phyloP scores from a whole-genome alignment of 2,113 vertebrate genomes.

The Epinephelus cyanopodus region DNA sequence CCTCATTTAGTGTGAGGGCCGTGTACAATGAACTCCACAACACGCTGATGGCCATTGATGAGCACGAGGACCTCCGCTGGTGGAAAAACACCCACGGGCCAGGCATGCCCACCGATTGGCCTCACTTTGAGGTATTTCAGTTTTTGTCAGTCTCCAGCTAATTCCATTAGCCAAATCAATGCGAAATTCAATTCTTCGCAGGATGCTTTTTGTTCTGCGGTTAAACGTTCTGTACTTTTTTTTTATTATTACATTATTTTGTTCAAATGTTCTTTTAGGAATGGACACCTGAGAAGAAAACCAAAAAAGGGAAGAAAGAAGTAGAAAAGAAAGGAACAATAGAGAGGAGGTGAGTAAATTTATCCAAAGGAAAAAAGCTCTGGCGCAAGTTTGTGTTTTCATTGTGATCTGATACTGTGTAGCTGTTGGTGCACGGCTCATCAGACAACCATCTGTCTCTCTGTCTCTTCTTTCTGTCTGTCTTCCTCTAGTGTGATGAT shows the following conservation, averaged over 20 bases:
- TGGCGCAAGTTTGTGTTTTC: not conserved
- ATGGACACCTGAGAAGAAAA: slow-evolving; percentile 84
- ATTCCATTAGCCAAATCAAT: not conserved
- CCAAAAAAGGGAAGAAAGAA: slow-evolving; percentile 83
- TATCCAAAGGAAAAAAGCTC: not conserved
- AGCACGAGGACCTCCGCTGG: slow-evolving; percentile 88
- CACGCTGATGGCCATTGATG: slow-evolving; percentile 82
- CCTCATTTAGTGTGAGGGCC: slow-evolving; percentile 65
- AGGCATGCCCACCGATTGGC: slow-evolving; percentile 90
- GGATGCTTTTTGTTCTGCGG: not conserved
- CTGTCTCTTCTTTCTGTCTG: not conserved
- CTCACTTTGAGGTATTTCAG: slow-evolving; percentile 85
- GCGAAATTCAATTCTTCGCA: accelerated
- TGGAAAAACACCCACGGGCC: slow-evolving; percentile 88
- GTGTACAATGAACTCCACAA: slow-evolving; percentile 83
- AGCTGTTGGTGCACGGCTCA: not conserved
- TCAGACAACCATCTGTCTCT: not conserved
- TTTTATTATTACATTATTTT: not conserved
- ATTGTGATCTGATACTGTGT: not conserved
- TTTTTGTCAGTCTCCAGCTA: not conserved
- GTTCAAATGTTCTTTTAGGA: slow-evolving; percentile 71
- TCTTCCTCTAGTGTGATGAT: slow-evolving; percentile 74
- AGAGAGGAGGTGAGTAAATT: slow-evolving; percentile 80
- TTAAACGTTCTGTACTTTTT: not conserved
- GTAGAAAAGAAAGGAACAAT: slow-evolving; percentile 77